phyloP scores from a whole-genome alignment of 2,113 vertebrate genomes.

The Phyllostomus discolor region DNA sequence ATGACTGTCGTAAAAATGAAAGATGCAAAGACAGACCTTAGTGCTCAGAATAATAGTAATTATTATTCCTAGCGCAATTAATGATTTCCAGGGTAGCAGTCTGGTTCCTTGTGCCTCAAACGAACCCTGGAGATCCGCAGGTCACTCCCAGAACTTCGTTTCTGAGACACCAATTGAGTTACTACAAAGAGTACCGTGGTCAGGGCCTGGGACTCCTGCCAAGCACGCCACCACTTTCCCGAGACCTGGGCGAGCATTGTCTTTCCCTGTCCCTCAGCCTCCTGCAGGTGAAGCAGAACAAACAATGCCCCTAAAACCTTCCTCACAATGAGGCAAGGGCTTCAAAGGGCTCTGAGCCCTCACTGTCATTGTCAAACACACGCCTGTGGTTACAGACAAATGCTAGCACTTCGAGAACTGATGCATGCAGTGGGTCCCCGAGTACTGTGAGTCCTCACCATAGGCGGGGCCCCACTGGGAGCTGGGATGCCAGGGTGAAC shows the following conservation, averaged over 20 bases:
- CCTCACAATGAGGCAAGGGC: not conserved
- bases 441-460: not conserved
- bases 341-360: constrained; percentile 18
- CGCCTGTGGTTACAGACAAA: constrained; percentile 11
- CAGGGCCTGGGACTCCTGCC: not conserved
- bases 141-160: not conserved
- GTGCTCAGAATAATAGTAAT: not conserved
- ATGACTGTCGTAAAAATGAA: not conserved
- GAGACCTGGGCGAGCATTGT: not conserved
- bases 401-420: not conserved
- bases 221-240: not conserved
- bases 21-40: not conserved
- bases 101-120: not conserved
- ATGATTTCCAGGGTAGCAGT: not conserved
- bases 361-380: not conserved
- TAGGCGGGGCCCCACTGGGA: not conserved
- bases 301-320: not conserved
- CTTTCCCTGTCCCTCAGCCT: not conserved
- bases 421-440: not conserved
- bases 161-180: not conserved
- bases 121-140: not conserved
- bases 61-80: not conserved
- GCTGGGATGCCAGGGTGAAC: not conserved
- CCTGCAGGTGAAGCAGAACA: not conserved
- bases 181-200: not conserved